phyloP scores from a whole-genome alignment of 2,888 invertebrate species.

The Omphaloscelis lunosa region DNA sequence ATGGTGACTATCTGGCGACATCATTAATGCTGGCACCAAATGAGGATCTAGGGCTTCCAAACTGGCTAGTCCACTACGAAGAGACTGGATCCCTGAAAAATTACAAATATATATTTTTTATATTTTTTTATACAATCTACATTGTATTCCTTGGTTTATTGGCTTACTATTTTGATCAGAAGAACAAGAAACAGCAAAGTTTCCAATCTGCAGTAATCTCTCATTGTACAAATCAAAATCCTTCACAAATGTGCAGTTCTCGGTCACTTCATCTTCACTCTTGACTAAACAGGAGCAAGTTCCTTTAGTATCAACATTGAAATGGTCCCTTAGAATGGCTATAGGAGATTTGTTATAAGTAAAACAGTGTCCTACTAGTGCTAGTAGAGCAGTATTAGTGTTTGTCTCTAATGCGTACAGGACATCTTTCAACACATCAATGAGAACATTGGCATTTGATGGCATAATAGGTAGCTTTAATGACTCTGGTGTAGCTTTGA shows the following conservation, averaged over 20 bases:
- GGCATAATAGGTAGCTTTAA: slow-evolving; percentile 85
- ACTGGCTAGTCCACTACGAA: slow-evolving; percentile 92
- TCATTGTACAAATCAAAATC: slow-evolving; percentile 93
- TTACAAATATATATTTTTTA: background rate
- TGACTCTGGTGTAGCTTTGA: slow-evolving; percentile 81
- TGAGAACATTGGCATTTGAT: slow-evolving; percentile 89
- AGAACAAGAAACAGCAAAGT: slow-evolving; percentile 92
- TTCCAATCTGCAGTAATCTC: slow-evolving; percentile 92
- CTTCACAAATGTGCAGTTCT: slow-evolving; percentile 89
- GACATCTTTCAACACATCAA: slow-evolving; percentile 91
- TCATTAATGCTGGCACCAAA: slow-evolving; percentile 91
- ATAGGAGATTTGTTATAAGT: slow-evolving; percentile 78
- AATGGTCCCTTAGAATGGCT: slow-evolving; percentile 79
- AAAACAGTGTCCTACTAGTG: slow-evolving; percentile 88
- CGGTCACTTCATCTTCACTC: slow-evolving; percentile 74
- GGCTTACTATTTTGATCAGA: slow-evolving; percentile 85
- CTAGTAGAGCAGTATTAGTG: slow-evolving; percentile 92
- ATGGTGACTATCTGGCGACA: slow-evolving; percentile 88
- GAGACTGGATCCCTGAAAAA: slow-evolving; percentile 90
- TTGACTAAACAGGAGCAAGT: slow-evolving; percentile 74
- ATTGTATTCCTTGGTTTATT: slow-evolving; percentile 5
- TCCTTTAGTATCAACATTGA: slow-evolving; percentile 65
- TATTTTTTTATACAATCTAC: background rate
- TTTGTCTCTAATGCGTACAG: slow-evolving; percentile 92
- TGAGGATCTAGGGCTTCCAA: slow-evolving; percentile 93